Evolutionary conservation across 2,113 vertebrate genomes (phyloP), one percentile per base, ranked within the genome.

Genomic region (Pithys albifrons): DNA sequence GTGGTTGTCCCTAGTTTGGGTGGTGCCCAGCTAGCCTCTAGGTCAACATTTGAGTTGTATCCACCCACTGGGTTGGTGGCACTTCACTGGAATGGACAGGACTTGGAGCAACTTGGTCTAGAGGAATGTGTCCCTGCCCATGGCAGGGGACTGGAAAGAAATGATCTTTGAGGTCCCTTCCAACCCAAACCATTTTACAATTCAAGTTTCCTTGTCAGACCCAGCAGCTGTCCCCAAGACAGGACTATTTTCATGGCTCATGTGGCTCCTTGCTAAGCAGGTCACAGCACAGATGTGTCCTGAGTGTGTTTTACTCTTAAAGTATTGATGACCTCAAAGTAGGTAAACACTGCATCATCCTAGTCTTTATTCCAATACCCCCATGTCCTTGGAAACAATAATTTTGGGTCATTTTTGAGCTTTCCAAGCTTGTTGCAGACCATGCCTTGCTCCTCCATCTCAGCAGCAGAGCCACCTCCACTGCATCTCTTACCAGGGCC

Each of bases 381-480:
- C 0, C 12, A 3, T 1, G 31, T 3, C 33, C 25, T 48, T 1
- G 0, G 71, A 37, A 78, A 16, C 10, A 19, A 3, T 2, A 25
- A 16, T 19, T 54, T 49, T 4, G 27, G 7, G 22, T 19, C 8
- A 15, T 15, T 35, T n/a, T 58, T 58, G 57, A 58, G 57, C 57
- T 48, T 76, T 33, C 82, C 48, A 49, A 69, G 37, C 19, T 25
- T 70, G 31, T 62, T 41, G 46, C n/a, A 62, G 61, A 43, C 55
- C 4, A 1, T 33, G 43, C 25, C 59, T 28, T 28, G 33, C 28
- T 78, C 18, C 48, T 73, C 46, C 12, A 1, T 14, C 59, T 37
- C 33, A 17, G 57, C 31, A 37, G 8, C 0, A 1, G 15, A 29
- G 14, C 16, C 14, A 24, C 19, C 41, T 72, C 46, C 10, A 39